A percentile compares a stretch with the other conserved stretches of the same genome.
phyloP scores from a whole-genome alignment of 2,888 invertebrate genomes.

The Sipha maydis region DNA sequence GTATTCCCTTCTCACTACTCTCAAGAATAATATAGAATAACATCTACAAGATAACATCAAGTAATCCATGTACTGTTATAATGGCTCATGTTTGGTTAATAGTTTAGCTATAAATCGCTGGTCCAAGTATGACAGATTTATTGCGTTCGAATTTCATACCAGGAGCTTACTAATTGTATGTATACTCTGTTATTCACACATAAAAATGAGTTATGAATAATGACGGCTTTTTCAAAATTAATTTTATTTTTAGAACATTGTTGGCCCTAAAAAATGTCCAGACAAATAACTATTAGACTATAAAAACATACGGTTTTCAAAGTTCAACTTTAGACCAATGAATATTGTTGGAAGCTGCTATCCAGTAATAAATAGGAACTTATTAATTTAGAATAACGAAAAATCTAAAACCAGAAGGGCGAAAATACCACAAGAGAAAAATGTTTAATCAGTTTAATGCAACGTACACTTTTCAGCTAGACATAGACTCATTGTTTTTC shows the following conservation, averaged over 20 bases:
- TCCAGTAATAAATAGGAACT: constrained; percentile 35
- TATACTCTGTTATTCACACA: not conserved
- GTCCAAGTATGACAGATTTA: constrained; percentile 55
- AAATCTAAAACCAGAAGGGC: not conserved
- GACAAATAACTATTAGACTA: not conserved
- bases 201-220: not conserved
- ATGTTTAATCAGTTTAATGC: constrained; percentile 52
- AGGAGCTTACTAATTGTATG: not conserved
- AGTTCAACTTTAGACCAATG: not conserved
- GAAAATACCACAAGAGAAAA: not conserved
- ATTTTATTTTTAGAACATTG: too few relatives aligned
- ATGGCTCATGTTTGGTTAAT: constrained; percentile 32
- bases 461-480: constrained; percentile 34
- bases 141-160: constrained; percentile 47
- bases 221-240: not conserved
- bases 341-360: constrained; percentile 9
- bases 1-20: not conserved
- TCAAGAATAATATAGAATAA: too few relatives aligned
- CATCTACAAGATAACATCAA: not conserved
- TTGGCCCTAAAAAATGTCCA: not conserved
- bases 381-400: constrained; percentile 45
- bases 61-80: constrained; percentile 25
- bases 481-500: constrained; percentile 16
- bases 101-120: constrained; percentile 51
- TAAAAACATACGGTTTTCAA: not conserved